Evolutionary conservation across 2,113 vertebrate species (phyloP).

Genomic region (Struthidea cinerea): DNA sequence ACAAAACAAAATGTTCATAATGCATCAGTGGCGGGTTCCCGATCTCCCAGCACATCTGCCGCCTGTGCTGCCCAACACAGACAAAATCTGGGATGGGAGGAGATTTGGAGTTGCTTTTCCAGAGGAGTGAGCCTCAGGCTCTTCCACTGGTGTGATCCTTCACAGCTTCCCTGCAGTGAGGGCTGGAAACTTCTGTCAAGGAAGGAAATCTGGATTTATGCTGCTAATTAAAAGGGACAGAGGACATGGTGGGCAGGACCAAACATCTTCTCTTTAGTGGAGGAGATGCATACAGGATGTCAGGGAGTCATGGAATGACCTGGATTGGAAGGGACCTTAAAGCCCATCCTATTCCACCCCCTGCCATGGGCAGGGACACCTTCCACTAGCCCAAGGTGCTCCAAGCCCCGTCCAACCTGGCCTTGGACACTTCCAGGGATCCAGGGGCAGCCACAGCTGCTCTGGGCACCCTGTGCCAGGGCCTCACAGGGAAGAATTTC

Average conservation of each 20-base stretch:
- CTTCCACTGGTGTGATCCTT: rapidly evolving
- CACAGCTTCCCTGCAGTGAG: neutral
- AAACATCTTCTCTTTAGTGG: neutral
- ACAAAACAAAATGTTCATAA: neutral
- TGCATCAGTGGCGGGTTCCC: neutral
- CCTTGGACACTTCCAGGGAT: neutral
- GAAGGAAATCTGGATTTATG: neutral
- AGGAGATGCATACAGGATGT: neutral
- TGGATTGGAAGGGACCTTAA: neutral
- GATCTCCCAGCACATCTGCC: neutral
- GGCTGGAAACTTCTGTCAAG: neutral
- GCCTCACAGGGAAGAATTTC: neutral
- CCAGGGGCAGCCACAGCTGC: neutral
- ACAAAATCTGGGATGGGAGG: neutral
- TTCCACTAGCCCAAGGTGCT: rapidly evolving
- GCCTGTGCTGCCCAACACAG: neutral
- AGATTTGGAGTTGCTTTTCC: neutral
- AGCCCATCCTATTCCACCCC: rapidly evolving
- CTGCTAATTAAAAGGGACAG: neutral
- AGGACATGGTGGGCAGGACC: neutral
- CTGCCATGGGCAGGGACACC: neutral
- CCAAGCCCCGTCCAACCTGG: rapidly evolving
- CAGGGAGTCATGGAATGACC: neutral
- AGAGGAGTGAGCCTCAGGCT: neutral
- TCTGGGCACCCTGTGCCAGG: neutral